phyloP scores from a whole-genome alignment of 2,113 vertebrate species.

The Campylomormyrus numenius region DNA sequence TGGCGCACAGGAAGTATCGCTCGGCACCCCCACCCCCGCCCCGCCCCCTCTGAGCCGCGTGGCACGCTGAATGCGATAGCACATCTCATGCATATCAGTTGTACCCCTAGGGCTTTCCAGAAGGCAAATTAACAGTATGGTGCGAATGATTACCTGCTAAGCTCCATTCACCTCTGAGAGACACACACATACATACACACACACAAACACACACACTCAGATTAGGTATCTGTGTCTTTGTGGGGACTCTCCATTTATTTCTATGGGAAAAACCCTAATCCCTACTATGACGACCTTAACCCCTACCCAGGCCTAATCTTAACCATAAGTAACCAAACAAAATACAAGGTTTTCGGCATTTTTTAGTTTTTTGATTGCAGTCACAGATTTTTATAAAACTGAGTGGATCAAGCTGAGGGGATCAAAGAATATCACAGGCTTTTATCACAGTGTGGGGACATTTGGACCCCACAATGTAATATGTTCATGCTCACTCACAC shows the following conservation, averaged over 20 bases:
- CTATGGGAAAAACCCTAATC: not conserved
- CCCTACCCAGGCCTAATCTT: not conserved
- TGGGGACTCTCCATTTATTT: not conserved
- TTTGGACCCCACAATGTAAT: not conserved
- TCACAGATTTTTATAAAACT: not conserved
- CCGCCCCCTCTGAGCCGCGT: not conserved
- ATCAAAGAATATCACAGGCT: not conserved
- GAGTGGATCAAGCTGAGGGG: not conserved
- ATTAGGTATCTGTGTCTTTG: not conserved
- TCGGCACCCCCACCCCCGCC: not conserved
- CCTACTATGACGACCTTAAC: not conserved
- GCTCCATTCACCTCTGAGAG: not conserved
- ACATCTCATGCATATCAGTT: not conserved
- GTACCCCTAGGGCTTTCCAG: not conserved
- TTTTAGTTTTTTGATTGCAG: not conserved
- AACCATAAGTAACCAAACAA: not conserved
- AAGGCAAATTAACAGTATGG: not conserved
- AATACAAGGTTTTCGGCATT: not conserved
- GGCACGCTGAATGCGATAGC: not conserved
- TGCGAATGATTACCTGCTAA: not conserved
- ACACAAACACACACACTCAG: not conserved
- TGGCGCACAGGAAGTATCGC: conserved; percentile 45
- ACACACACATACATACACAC: not conserved
- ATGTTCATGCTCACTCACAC: not conserved
- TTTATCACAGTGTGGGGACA: not conserved